These are phyloP conservation scores for Xyrauchen texanus DNA, from an alignment of 2,113 vertebrate species.

Conservation along the genomic window DNA sequence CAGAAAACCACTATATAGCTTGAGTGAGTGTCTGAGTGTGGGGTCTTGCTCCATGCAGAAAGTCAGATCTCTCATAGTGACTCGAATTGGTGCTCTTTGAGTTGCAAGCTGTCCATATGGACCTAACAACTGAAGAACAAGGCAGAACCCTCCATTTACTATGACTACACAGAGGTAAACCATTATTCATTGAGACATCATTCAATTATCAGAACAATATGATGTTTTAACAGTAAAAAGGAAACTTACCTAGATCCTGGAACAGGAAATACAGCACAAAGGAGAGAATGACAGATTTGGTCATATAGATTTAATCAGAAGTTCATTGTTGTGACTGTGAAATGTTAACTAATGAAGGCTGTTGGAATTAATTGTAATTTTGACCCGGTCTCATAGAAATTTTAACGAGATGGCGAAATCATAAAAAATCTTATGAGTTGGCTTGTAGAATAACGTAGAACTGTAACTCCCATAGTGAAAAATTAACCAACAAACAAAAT, in stretches of 20 bases:
- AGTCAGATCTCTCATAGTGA: constrained; percentile 89
- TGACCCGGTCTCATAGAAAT: not conserved
- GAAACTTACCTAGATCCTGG: not conserved
- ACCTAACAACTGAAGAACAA: constrained; percentile 26
- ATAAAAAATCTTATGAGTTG: too few relatives aligned
- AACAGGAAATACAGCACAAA: not conserved
- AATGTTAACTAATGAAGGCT: not conserved
- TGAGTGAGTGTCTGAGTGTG: constrained; percentile 80
- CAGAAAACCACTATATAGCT: constrained; percentile 86
- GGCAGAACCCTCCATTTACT: not conserved
- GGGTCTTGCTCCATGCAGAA: constrained; percentile 92
- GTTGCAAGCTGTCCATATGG: constrained; percentile 62
- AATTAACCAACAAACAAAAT: too few relatives aligned
- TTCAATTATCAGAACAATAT: not conserved
- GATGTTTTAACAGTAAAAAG: not conserved
- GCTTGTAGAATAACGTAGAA: too few relatives aligned
- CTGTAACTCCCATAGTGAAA: too few relatives aligned
- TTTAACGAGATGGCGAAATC: too few relatives aligned
- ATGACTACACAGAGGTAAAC: not conserved
- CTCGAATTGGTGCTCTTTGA: constrained; percentile 70
- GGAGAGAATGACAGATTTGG: not conserved
- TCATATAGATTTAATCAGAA: too few relatives aligned
- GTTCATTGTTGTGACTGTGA: too few relatives aligned
- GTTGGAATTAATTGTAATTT: not conserved
- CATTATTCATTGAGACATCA: not conserved